Conservation (phyloP, 2,797 vertebrate genomes). For the Poeciliopsis gracilis region DNA sequence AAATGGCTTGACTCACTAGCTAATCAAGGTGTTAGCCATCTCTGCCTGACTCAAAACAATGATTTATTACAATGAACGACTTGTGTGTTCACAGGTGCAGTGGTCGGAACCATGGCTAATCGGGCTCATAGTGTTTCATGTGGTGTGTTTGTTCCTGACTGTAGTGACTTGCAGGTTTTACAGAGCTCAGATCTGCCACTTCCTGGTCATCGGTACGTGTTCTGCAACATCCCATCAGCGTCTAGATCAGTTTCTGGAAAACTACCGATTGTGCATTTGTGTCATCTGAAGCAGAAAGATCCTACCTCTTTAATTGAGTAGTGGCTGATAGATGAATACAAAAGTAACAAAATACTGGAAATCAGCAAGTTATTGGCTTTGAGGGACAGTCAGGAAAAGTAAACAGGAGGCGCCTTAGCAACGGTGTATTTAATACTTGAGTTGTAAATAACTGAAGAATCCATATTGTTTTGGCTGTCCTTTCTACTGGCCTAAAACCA, state of each 20-base stretch:
- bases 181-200: constrained; percentile 88
- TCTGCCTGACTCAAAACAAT: not conserved
- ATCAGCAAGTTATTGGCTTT: not conserved
- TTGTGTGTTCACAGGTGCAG: constrained; percentile 77
- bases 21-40: not conserved
- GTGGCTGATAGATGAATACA: not conserved
- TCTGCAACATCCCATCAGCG: not conserved
- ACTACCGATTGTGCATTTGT: not conserved
- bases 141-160: constrained; percentile 85
- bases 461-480: too few relatives aligned
- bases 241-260: not conserved
- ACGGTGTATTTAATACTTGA: not conserved
- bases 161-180: constrained; percentile 85
- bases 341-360: not conserved
- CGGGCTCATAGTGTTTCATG: constrained; percentile 85
- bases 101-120: constrained; percentile 95
- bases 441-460: not conserved
- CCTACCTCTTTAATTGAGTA: not conserved
- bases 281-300: not conserved
- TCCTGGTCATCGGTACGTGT: constrained; percentile 89
- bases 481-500: not conserved
- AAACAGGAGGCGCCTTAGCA: not conserved
- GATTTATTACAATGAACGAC: not conserved
- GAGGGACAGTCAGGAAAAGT: not conserved
- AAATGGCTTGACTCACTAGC: not conserved